Conservation (phyloP, 2,113 vertebrate species). For the Cyanoramphus novaezelandiae region DNA sequence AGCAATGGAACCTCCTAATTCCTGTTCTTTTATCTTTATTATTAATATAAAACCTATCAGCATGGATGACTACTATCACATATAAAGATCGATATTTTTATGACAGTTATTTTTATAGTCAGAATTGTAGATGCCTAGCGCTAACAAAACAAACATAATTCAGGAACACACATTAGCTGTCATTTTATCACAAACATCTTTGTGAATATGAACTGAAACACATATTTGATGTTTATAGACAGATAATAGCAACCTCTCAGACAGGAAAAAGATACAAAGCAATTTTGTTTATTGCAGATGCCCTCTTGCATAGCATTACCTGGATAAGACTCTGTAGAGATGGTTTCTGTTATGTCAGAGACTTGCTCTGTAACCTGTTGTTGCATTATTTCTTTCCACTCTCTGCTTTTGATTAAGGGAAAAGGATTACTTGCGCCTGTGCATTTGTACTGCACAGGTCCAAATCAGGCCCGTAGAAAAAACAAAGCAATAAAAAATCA, state of each 20-base stretch:
- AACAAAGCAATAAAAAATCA: not conserved
- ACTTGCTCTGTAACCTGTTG: not conserved
- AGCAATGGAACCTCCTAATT: not conserved
- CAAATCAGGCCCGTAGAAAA: not conserved
- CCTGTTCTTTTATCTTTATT: not conserved
- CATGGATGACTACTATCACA: not conserved
- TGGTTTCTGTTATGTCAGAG: not conserved
- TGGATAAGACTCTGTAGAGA: not conserved
- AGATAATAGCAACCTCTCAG: not conserved
- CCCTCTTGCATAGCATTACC: not conserved
- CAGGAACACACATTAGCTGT: not conserved
- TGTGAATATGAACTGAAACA: slow-evolving; percentile 10
- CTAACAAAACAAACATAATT: not conserved
- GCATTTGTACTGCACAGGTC: not conserved
- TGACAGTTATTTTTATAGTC: not conserved
- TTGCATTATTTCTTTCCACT: not conserved
- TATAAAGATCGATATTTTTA: not conserved
- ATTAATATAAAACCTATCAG: not conserved
- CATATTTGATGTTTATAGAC: not conserved
- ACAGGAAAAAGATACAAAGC: not conserved
- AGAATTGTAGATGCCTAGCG: not conserved
- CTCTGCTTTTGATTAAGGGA: not conserved
- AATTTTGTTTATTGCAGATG: not conserved
- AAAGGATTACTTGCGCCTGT: not conserved
- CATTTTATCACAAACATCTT: not conserved